These are phyloP conservation scores for Pocillopora grandis DNA, from an alignment of 92 coral and sea anemone genomes.

Conservation along the genomic window DNA sequence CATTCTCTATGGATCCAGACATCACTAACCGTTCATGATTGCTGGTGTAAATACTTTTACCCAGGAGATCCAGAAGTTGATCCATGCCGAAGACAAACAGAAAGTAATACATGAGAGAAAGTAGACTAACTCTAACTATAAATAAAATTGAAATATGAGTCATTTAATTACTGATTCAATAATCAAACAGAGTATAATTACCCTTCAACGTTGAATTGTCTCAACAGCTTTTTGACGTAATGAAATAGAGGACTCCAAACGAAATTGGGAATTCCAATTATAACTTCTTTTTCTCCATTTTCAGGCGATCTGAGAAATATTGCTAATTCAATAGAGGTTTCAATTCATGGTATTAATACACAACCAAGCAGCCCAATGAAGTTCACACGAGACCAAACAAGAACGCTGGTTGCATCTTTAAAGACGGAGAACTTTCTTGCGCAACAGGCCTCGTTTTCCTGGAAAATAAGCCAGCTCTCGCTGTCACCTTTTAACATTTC, in stretches of 20 bases:
- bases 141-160: too few species aligned
- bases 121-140: too few species aligned
- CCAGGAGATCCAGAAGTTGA: background rate
- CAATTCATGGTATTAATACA: background rate
- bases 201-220: too few species aligned
- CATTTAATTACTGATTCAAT: too few species aligned
- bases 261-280: background rate
- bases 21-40: background rate
- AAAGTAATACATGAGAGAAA: too few species aligned
- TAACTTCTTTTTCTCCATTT: background rate
- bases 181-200: too few species aligned
- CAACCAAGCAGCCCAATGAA: constrained; percentile 9
- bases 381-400: constrained; percentile 14
- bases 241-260: too few species aligned
- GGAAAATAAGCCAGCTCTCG: background rate
- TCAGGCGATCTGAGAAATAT: background rate
- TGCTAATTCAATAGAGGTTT: background rate
- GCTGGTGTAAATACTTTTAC: constrained; percentile 21
- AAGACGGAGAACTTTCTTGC: background rate
- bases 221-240: too few species aligned
- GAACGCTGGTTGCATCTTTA: background rate
- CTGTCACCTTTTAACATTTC: constrained; percentile 16
- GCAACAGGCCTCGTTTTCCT: background rate
- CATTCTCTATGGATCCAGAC: background rate
- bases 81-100: background rate